Percentiles rank a stretch among this genome's conserved stretches.
Conservation (phyloP, 2,113 vertebrate species). For the Hydropotes inermis region DNA sequence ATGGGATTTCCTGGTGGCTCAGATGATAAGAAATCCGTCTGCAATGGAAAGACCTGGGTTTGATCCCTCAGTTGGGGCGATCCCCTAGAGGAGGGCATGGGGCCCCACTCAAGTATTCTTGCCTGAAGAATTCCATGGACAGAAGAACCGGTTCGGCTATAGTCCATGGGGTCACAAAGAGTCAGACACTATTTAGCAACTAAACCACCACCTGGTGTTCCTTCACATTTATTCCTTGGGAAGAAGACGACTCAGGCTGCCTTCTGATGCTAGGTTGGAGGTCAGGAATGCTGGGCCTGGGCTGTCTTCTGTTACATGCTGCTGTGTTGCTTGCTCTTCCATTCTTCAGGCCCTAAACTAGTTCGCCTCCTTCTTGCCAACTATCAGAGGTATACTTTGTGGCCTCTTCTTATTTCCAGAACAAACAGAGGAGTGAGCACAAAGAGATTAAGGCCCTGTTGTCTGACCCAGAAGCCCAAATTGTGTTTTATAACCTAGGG, state of each 20-base stretch:
- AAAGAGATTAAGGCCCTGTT: not conserved
- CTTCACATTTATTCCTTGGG: not conserved
- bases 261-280: not conserved
- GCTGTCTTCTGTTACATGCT: not conserved
- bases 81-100: not conserved
- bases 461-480: not conserved
- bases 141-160: not conserved
- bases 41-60: not conserved
- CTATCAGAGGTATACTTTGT: not conserved
- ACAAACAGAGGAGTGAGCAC: not conserved
- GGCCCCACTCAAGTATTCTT: not conserved
- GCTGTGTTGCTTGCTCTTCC: not conserved
- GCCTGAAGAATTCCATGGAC: not conserved
- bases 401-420: not conserved
- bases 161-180: not conserved
- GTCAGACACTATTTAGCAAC: not conserved
- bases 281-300: not conserved
- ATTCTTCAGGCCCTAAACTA: not conserved
- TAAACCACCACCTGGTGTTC: not conserved
- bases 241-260: not conserved
- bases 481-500: not conserved
- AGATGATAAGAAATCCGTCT: not conserved
- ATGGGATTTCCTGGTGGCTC: not conserved
- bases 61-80: not conserved
- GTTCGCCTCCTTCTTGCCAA: not conserved